Percentiles rank a stretch among this genome's conserved stretches.
Conservation (phyloP, 1,140 invertebrate species). For the Dryas iulia region DNA sequence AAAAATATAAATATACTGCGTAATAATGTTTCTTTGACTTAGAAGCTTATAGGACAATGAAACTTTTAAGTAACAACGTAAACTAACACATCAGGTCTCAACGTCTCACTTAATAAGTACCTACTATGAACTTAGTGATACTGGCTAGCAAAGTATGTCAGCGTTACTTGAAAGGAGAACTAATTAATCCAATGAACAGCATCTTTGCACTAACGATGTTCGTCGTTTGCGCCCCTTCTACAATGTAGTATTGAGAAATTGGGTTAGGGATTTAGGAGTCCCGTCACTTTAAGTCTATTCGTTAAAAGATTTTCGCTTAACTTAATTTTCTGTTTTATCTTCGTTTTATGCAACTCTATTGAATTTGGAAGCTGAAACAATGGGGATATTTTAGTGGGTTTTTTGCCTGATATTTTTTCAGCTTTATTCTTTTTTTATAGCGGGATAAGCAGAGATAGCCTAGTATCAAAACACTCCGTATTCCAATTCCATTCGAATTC, state of each 20-base stretch:
- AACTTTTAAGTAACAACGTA: conserved; percentile 43
- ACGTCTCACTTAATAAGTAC: conserved; percentile 37
- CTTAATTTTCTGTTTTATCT: not conserved
- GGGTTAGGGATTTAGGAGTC: conserved; percentile 35
- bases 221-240: conserved; percentile 58
- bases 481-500: too few relatives aligned
- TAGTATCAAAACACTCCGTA: too few relatives aligned
- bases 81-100: conserved; percentile 42
- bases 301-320: conserved; percentile 13
- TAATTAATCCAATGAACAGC: conserved; percentile 73
- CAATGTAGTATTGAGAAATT: conserved; percentile 48
- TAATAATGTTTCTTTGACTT: too few relatives aligned
- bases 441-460: too few relatives aligned
- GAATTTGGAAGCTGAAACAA: not conserved
- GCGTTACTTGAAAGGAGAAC: conserved; percentile 40
- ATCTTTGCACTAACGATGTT: conserved; percentile 67
- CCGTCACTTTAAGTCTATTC: conserved; percentile 7
- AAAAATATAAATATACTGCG: too few relatives aligned
- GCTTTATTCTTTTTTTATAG: too few relatives aligned
- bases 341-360: not conserved
- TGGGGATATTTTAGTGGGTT: not conserved
- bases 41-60: conserved; percentile 34
- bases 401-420: too few relatives aligned
- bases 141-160: conserved; percentile 23
- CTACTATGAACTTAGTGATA: conserved; percentile 22